Conservation (phyloP, 2,797 vertebrate species). For the Adelosebastes latens region DNA sequence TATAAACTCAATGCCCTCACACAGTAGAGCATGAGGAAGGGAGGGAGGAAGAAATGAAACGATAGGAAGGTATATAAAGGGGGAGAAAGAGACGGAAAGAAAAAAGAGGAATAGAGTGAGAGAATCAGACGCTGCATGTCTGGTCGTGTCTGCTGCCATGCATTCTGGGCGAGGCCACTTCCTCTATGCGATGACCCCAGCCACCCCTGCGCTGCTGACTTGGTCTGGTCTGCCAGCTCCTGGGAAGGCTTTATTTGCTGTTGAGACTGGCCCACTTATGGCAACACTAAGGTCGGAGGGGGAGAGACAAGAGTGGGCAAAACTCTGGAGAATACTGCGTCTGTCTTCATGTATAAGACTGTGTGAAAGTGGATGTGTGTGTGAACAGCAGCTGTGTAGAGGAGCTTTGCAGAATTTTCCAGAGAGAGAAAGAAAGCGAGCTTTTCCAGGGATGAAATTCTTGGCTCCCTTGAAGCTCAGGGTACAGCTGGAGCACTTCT, state of each 20-base stretch:
- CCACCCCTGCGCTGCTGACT: constrained; percentile 61
- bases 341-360: constrained; percentile 50
- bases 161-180: constrained; percentile 78
- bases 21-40: constrained; percentile 60
- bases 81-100: constrained; percentile 25
- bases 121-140: constrained; percentile 68
- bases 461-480: constrained; percentile 75
- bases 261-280: constrained; percentile 32
- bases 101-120: constrained; percentile 22
- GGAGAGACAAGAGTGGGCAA: neutral
- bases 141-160: constrained; percentile 74
- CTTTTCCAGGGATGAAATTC: constrained; percentile 77
- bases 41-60: constrained; percentile 48
- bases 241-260: constrained; percentile 30
- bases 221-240: constrained; percentile 49
- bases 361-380: constrained; percentile 52
- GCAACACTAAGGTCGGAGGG: constrained; percentile 13
- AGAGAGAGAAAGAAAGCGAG: constrained; percentile 52
- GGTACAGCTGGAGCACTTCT: constrained; percentile 78
- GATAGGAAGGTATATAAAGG: constrained; percentile 48
- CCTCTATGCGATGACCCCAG: constrained; percentile 71
- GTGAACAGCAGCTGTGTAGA: constrained; percentile 67
- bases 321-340: constrained; percentile 50
- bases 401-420: constrained; percentile 66
- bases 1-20: constrained; percentile 74